These are phyloP conservation scores for Hemicrepidius hirtus DNA, from an alignment of 2,888 invertebrate genomes.

Conservation along the genomic window DNA sequence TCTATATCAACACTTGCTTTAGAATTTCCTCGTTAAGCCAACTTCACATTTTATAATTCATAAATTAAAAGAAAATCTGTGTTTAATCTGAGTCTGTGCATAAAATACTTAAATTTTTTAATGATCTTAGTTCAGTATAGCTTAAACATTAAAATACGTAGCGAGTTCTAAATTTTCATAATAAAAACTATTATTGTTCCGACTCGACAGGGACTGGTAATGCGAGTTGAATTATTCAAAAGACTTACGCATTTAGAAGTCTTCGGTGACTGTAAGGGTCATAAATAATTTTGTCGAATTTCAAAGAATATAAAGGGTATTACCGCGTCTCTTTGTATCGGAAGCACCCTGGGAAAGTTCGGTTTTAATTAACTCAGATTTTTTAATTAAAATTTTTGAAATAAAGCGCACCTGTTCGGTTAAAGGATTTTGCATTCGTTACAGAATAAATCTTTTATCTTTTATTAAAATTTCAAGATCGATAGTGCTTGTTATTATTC, in stretches of 20 bases:
- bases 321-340: neutral
- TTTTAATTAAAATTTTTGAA: constrained; percentile 38
- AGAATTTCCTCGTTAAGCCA: too few species aligned
- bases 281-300: neutral
- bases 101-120: too few species aligned
- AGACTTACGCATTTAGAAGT: neutral
- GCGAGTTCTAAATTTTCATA: too few species aligned
- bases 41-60: too few species aligned
- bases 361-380: constrained; percentile 32
- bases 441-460: constrained; percentile 7
- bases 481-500: neutral
- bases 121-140: too few species aligned
- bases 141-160: too few species aligned
- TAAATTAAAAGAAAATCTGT: too few species aligned
- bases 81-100: too few species aligned
- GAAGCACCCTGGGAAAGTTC: neutral
- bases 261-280: neutral
- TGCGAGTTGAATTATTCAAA: neutral
- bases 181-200: neutral
- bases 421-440: constrained; percentile 22
- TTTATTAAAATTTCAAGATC: constrained; percentile 11
- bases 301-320: neutral
- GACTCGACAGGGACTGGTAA: neutral
- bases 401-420: constrained; percentile 36
- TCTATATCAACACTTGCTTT: too few species aligned